Evolutionary conservation across 2,888 invertebrate species (phyloP), one percentile per base, ranked within the genome.

Genomic region (Eumacrocentrus americanus): DNA sequence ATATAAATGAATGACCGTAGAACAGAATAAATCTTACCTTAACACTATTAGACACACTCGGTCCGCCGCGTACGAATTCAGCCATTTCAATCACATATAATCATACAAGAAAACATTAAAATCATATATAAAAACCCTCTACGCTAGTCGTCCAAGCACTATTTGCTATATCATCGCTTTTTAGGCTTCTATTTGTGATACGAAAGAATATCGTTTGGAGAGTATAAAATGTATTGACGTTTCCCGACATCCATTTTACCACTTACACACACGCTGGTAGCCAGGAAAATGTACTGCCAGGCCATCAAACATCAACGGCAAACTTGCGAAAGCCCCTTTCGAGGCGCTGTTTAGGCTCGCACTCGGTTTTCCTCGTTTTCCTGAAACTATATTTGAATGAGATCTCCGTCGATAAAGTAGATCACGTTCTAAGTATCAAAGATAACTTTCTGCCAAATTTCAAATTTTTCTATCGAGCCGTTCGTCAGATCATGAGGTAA

Each of bases 51-150:
- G 81, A 81, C 62, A 82, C 79, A 69, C 82, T 82, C 58, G 82
- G 82, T 62, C 83, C 82, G 67, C 83, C 83, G 66, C 83, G 80
- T 63, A 83, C 82, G 68, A 83, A 83, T 73, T 83, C 83, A 71
- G 83, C 83, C 83, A 83, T 83, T 71, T 71, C 48, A 22, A 38
- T 51, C 37, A 22, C 38, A 56, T 60, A 20, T 42, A 50, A 14
- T 60, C 60, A 47, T 71, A 67, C 67, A 67, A 64, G 66, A 60
- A 62, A 67, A 60, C 35, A 12, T 63, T 66, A 64, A 68, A 61
- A 63, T 58, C 60, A 58, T 59, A 59, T 65, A 46, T 64, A 64
- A 12, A 46, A 22, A 46, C 14, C 14, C n/a, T 22, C 20, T 25
- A 46, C n/a, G 22, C n/a, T 46, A 12, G 58, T 29, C 51, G 59